Evolutionary conservation across 2,113 vertebrate species (phyloP).

Genomic region (Leuciscus idus): DNA sequence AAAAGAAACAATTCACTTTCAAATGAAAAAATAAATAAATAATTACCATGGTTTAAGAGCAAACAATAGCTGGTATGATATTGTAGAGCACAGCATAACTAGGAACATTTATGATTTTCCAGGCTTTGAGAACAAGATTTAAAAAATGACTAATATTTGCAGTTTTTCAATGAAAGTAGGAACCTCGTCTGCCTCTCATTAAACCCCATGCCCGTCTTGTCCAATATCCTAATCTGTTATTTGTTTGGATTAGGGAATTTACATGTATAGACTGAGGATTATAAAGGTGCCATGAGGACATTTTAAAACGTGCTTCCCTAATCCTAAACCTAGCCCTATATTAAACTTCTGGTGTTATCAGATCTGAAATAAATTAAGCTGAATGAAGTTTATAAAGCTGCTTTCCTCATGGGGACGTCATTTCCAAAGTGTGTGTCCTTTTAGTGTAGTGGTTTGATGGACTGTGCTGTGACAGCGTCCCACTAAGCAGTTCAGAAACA

Average conservation of each 20-base stretch:
- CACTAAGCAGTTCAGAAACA: background rate
- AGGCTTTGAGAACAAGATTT: background rate
- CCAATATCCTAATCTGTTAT: background rate
- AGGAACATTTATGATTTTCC: background rate
- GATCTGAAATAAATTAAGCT: background rate
- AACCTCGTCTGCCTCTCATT: background rate
- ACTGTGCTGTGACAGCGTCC: background rate
- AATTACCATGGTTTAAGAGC: background rate
- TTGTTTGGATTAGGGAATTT: constrained; percentile 22
- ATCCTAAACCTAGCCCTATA: constrained; percentile 7
- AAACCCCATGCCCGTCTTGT: background rate
- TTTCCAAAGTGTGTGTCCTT: background rate
- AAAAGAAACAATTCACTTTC: background rate
- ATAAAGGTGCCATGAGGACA: background rate
- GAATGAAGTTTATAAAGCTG: background rate
- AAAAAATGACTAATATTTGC: background rate
- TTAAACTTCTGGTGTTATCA: background rate
- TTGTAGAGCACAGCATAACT: background rate
- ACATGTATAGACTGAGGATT: background rate
- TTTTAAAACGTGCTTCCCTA: background rate
- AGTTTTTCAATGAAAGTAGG: background rate
- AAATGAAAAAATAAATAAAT: background rate
- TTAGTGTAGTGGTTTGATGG: background rate
- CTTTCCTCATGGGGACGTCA: background rate
- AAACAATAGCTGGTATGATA: background rate